Evolutionary conservation across 2,888 invertebrate species (phyloP), one percentile per base, ranked within the genome.

Genomic region (Meghimatium bilineatum): DNA sequence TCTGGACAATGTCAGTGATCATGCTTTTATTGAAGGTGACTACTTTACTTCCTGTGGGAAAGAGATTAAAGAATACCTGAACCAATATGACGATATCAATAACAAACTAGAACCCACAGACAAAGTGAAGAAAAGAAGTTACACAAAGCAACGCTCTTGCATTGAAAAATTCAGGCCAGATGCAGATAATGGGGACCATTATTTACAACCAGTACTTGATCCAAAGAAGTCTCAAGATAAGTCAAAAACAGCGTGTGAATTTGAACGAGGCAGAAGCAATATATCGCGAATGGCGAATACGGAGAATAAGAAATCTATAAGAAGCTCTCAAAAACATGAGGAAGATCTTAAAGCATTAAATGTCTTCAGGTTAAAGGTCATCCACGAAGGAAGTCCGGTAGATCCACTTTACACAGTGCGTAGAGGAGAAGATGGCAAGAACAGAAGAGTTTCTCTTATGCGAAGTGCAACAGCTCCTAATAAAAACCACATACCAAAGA

Each of bases 381-480:
- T 82, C 34, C 32, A 60, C n/a, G 82, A 82, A 38, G 82, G 82
- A 38, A 82, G 75, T 14, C 82, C 82, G 26, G 82, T 82, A 17
- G 82, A 82, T 36, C 82, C 82, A 29, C 75, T 66, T 17, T 36
- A 44, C 52, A 82, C 44, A 26, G 75, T 52, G 1, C 29, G 66
- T 5, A 75, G 44, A 34, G 34, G 23, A 17, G 60, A 75, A 12
- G 75, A 75, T 14, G 49, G 38, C 29, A 82, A 82, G 32, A 32
- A 44, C 49, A 60, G 71, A 5, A 82, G 52, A 52, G 38, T 23
- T 17, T 34, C 29, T 20, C 32, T 82, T 23, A 75, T 66, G 23
- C 82, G 82, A 6, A 82, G 82, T 32, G 82, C 82, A 44, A 82
- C 82, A 49, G 66, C 75, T n/a, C 75, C 82, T n/a, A 36, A 75